These are phyloP conservation scores for Chrysolina oricalcia DNA, from an alignment of 2,888 invertebrate genomes.

Conservation along the genomic window DNA sequence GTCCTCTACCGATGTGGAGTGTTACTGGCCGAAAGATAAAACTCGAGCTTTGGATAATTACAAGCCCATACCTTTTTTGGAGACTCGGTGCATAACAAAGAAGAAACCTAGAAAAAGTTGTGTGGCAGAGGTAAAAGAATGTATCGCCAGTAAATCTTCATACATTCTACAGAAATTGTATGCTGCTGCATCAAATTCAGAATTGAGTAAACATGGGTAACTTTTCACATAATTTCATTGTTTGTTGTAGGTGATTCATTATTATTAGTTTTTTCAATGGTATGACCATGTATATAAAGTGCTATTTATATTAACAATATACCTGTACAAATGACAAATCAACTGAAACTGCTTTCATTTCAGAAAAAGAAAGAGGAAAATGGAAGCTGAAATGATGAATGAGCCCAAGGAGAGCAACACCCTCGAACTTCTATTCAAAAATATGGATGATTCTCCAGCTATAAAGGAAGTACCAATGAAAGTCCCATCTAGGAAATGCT, in stretches of 20 bases:
- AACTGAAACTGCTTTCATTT: background rate
- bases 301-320: background rate
- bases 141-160: background rate
- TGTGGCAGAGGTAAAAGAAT: background rate
- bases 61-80: background rate
- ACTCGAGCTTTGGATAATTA: background rate
- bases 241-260: background rate
- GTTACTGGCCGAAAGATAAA: background rate
- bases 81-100: background rate
- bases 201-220: constrained; percentile 1
- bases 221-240: background rate
- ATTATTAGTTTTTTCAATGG: background rate
- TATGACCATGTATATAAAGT: background rate
- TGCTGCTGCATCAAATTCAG: background rate
- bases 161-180: background rate
- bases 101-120: constrained; percentile 1
- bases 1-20: background rate
- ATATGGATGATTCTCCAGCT: background rate
- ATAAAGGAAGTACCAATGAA: background rate
- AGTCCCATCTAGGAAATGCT: background rate
- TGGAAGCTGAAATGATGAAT: background rate
- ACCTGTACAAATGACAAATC: background rate
- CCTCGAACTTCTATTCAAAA: background rate
- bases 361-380: background rate
- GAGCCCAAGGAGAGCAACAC: background rate